Conservation (phyloP, 2,888 invertebrate genomes). For the Clusia tigrina region DNA sequence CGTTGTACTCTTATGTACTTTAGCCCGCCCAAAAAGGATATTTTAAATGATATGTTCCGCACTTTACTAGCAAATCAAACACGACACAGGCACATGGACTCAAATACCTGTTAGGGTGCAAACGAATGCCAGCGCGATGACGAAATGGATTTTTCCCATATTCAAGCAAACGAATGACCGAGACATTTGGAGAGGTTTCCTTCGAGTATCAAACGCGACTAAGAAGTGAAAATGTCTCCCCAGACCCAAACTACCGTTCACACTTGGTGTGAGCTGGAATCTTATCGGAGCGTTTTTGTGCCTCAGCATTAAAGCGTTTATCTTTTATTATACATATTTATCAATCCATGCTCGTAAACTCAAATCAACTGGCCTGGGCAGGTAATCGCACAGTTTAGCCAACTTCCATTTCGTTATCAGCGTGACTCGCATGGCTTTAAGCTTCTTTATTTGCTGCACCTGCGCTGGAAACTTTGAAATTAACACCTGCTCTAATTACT, state of each 20-base stretch:
- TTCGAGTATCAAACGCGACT: background rate
- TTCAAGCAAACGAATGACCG: background rate
- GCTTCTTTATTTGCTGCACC: no score
- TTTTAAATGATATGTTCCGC: no score
- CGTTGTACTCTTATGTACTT: no score
- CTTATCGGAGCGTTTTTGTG: background rate
- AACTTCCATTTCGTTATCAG: no score
- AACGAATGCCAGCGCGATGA: background rate
- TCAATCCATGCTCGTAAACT: no score
- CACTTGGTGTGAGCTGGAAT: background rate
- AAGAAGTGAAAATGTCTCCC: no score
- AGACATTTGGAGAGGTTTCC: background rate
- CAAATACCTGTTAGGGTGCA: constrained; percentile 7
- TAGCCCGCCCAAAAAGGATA: background rate
- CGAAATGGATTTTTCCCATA: background rate
- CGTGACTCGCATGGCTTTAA: no score
- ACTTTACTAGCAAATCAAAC: background rate
- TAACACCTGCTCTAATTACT: no score
- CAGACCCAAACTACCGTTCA: background rate
- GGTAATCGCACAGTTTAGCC: no score
- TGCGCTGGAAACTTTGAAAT: no score
- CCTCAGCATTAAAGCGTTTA: background rate
- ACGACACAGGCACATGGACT: background rate
- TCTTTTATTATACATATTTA: no score
- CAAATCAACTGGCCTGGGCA: no score